These are phyloP conservation scores for Trachelus stipa DNA, from an alignment of 2,888 invertebrate species.

Conservation along the genomic window DNA sequence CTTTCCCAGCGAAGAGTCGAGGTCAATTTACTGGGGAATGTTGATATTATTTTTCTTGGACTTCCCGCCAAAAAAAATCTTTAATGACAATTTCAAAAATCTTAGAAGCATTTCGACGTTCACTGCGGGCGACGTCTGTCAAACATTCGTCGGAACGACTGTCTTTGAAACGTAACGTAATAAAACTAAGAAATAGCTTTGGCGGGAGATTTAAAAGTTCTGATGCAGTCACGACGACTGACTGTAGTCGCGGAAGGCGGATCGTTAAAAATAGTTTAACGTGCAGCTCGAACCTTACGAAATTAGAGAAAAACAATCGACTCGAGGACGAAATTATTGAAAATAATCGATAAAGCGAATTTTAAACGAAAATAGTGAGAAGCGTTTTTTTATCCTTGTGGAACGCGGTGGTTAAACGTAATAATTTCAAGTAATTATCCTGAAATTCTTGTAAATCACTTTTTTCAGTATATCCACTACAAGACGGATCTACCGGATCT, in stretches of 20 bases:
- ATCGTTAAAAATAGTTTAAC: not conserved
- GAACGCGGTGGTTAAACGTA: not conserved
- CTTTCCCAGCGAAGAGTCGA: not conserved
- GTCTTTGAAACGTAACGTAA: not conserved
- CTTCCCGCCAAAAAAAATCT: not conserved
- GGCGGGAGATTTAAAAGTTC: not conserved
- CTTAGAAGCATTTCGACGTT: not conserved
- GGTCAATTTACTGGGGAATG: not conserved
- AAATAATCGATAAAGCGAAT: not conserved
- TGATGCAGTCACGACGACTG: not conserved
- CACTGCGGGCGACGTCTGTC: not conserved
- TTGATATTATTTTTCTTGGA: not conserved
- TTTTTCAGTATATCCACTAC: conserved; percentile 80
- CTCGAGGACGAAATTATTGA: not conserved
- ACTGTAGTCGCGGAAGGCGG: not conserved
- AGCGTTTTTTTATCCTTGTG: not conserved
- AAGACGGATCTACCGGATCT: conserved; percentile 78
- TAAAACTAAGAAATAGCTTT: not conserved
- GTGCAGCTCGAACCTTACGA: not conserved
- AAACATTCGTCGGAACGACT: not conserved
- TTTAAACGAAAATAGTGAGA: not conserved
- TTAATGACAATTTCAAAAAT: not conserved
- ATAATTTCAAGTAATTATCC: not conserved
- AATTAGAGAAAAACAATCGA: not conserved
- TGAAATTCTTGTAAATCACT: conserved; percentile 25